A percentile compares a stretch with the other conserved stretches of the same genome.
phyloP scores from a whole-genome alignment of 1,140 invertebrate genomes.

The Trachymyrmex cornetzi region DNA sequence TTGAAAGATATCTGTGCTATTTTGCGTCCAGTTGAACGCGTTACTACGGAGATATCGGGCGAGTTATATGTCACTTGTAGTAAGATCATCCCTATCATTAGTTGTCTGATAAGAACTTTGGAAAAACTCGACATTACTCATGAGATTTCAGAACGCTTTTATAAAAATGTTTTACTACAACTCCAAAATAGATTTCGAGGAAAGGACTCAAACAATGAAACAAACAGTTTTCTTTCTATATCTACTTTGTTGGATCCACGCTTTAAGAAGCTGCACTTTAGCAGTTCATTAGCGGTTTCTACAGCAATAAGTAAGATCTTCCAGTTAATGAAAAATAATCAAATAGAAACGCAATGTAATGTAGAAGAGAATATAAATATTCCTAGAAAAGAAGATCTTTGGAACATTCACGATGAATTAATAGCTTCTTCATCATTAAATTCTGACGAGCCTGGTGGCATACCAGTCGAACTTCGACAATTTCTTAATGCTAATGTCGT shows the following conservation, averaged over 20 bases:
- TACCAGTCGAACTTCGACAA: neutral
- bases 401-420: neutral
- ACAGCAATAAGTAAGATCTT: neutral
- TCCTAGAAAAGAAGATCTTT: neutral
- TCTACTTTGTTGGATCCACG: too few relatives aligned
- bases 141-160: neutral
- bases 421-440: neutral
- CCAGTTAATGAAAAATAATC: neutral
- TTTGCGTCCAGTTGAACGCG: neutral
- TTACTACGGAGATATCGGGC: neutral
- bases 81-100: neutral
- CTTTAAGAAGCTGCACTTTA: neutral
- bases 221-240: neutral
- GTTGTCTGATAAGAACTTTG: neutral
- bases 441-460: neutral
- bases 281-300: neutral
- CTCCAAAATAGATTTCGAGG: neutral
- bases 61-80: neutral
- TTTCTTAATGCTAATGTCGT: constrained; percentile 3
- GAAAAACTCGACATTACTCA: neutral
- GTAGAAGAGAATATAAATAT: neutral
- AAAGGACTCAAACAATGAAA: neutral
- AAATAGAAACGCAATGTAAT: neutral
- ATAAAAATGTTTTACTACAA: constrained; percentile 1
- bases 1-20: too few relatives aligned